Conservation (phyloP, 2,797 vertebrate species). For the Enteromius mattozi region DNA sequence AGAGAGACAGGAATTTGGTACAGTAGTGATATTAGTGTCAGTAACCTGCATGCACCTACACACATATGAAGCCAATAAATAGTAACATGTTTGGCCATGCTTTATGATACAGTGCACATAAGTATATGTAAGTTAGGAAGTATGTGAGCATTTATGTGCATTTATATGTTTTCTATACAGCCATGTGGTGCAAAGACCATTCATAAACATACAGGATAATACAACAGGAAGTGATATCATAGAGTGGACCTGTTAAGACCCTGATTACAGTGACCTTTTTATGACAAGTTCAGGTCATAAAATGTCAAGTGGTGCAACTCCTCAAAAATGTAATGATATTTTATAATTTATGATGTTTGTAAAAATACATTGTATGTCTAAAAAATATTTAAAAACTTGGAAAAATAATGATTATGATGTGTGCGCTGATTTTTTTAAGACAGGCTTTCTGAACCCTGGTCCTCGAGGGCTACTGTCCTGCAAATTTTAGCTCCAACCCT, state of each 20-base stretch:
- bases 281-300: not conserved
- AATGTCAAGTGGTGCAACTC: slow-evolving; percentile 1
- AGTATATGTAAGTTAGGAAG: not conserved
- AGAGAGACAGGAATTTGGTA: not conserved
- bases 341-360: not conserved
- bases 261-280: not conserved
- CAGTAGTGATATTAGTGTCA: not conserved
- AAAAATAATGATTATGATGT: not conserved
- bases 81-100: not conserved
- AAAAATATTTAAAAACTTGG: not conserved
- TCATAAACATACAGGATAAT: not conserved
- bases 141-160: not conserved
- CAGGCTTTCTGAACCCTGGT: no score
- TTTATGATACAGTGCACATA: not conserved
- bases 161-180: not conserved
- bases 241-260: not conserved
- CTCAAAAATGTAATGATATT: not conserved
- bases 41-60: not conserved
- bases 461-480: no score
- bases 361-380: not conserved
- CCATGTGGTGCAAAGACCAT: not conserved
- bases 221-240: slow-evolving; percentile 2
- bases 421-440: not conserved
- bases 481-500: no score
- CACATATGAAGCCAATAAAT: not conserved